Evolutionary conservation across 2,888 invertebrate species (phyloP), one percentile per base, ranked within the genome.

Genomic region (Augochlorella aurata): DNA sequence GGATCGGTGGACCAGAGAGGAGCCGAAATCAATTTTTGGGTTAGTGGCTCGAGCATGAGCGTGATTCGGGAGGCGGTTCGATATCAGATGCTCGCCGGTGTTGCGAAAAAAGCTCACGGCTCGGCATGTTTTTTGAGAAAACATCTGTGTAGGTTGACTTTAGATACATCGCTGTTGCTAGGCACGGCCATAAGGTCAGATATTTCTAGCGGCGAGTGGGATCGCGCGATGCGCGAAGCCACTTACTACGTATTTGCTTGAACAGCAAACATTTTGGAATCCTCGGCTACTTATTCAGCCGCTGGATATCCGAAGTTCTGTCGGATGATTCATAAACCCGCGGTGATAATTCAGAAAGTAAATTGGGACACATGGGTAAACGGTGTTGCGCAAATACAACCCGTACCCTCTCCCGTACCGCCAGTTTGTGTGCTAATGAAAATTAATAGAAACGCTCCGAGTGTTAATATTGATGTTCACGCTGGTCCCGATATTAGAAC

Each of bases 131-230:
- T 58, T 24, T 24, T 24, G 7, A 58, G 24, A 58, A 24, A 65
- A 65, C 65, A 65, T 12, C n/a, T 38, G 61, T 38, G 24, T 44
- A 63, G 45, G 21, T 79, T 52, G 67, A 38, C 54, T 77, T 49
- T 68, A 24, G 58, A 38, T 49, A 61, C 63, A 18, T 65, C 38
- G 65, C 44, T 65, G 65, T 44, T 65, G 44, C 65, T 65, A 65
- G 65, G 44, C 44, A 38, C 65, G 38, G 65, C 38, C n/a, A 18
- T 65, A 65, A 29, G 65, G 65, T 65, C 65, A 38, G 65, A 65
- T 65, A 65, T 65, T 65, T 65, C 65, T 65, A 65, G 65, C 65
- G 38, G 65, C 44, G 63, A 63, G 18, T 44, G 38, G 18, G 63
- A n/a, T 66, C 4, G 63, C 24, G 10, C 38, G 29, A 16, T 29